These are phyloP conservation scores for Drosophila littoralis DNA, from an alignment of 1,140 invertebrate species.

Conservation along the genomic window DNA sequence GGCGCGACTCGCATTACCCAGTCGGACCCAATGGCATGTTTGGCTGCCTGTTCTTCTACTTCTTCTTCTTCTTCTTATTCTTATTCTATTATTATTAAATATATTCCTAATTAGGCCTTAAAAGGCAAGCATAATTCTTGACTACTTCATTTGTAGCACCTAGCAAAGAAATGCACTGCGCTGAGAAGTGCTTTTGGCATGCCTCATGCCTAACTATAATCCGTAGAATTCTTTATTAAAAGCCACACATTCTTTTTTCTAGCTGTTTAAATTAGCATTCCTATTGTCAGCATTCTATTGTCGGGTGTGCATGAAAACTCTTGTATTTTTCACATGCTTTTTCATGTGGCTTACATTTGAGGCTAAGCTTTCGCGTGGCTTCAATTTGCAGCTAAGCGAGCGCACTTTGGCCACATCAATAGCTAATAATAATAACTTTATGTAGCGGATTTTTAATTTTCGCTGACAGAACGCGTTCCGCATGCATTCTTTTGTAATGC, in stretches of 20 bases:
- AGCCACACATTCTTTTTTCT: background rate
- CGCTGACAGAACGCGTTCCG: background rate
- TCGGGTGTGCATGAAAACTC: background rate
- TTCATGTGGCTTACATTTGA: background rate
- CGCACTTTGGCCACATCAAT: no score
- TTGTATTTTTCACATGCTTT: background rate
- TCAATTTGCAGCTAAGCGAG: background rate
- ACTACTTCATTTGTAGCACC: no score
- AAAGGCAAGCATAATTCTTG: background rate
- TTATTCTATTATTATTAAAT: background rate
- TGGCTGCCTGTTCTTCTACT: background rate
- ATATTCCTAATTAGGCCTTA: background rate
- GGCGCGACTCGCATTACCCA: conserved; percentile 62
- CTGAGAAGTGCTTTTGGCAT: background rate
- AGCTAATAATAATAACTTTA: no score
- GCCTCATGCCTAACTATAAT: background rate
- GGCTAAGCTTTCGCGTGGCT: background rate
- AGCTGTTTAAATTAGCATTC: no score
- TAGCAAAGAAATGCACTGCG: background rate
- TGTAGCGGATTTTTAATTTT: background rate
- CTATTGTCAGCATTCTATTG: background rate
- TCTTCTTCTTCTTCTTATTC: background rate
- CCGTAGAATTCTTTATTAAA: no score
- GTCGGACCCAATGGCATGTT: conserved; percentile 33
- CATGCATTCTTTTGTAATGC: background rate